These are phyloP conservation scores for Phrynocephalus vlangalii DNA, from an alignment of 2,797 vertebrate species.

Conservation along the genomic window DNA sequence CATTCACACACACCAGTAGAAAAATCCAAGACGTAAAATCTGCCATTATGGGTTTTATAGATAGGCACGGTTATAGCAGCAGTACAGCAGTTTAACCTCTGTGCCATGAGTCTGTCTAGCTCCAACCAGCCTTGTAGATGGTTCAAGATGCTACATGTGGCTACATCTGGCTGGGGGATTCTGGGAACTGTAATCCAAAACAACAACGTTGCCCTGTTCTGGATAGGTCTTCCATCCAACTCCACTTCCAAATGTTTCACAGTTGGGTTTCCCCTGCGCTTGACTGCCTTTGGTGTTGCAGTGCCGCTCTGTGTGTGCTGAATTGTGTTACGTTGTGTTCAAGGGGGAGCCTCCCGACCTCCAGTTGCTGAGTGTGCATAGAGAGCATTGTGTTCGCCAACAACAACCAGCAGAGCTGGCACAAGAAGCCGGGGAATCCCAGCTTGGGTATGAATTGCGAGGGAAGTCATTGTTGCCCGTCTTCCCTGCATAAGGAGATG, in stretches of 20 bases:
- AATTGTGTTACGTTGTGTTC: background rate
- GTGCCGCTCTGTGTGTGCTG: background rate
- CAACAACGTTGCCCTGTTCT: no score
- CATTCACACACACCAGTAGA: no score
- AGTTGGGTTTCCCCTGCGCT: background rate
- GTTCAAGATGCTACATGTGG: no score
- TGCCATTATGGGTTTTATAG: no score
- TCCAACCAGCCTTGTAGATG: no score
- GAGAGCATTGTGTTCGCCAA: conserved; percentile 43
- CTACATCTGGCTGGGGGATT: no score
- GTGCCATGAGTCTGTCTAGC: no score
- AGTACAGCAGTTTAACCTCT: no score
- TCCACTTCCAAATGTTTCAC: background rate
- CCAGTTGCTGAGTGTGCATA: conserved; percentile 59
- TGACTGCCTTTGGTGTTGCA: no score
- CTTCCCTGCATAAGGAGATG: conserved; percentile 58
- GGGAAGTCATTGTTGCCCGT: conserved; percentile 65
- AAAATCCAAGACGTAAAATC: no score
- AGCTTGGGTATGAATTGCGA: conserved; percentile 4
- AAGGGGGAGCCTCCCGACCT: background rate
- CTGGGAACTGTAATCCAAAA: no score
- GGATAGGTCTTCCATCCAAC: background rate
- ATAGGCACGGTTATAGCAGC: no score
- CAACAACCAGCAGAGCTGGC: conserved; percentile 56
- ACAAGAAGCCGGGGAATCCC: conserved; percentile 40